Conservation (phyloP, 2,113 vertebrate species). For the Grantiella picta region DNA sequence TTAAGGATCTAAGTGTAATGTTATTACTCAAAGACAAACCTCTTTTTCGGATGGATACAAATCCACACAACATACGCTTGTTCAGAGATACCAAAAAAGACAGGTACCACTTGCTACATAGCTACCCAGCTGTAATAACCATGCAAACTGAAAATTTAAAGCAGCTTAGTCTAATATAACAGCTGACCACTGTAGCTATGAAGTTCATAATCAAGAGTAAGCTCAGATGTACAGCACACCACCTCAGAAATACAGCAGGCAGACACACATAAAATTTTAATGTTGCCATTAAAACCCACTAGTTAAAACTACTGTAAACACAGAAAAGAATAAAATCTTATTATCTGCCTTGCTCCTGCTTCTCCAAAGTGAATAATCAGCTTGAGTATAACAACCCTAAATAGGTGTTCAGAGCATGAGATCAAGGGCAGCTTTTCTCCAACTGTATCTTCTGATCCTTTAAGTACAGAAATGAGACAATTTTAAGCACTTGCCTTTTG, state of each 20-base stretch:
- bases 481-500: background rate
- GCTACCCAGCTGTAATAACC: background rate
- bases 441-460: background rate
- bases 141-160: background rate
- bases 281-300: background rate
- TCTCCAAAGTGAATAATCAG: background rate
- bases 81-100: background rate
- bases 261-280: background rate
- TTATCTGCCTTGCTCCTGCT: background rate
- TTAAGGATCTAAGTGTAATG: background rate
- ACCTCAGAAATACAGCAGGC: background rate
- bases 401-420: background rate
- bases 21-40: background rate
- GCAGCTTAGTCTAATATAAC: background rate
- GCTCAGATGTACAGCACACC: background rate
- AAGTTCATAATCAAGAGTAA: background rate
- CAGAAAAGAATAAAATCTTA: background rate
- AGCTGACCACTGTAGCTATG: background rate
- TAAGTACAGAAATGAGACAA: background rate
- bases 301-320: background rate
- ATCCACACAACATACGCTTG: background rate
- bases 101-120: background rate
- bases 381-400: background rate
- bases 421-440: background rate
- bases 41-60: background rate